phyloP scores from a whole-genome alignment of 2,797 vertebrate species.

The Crotalus adamanteus region DNA sequence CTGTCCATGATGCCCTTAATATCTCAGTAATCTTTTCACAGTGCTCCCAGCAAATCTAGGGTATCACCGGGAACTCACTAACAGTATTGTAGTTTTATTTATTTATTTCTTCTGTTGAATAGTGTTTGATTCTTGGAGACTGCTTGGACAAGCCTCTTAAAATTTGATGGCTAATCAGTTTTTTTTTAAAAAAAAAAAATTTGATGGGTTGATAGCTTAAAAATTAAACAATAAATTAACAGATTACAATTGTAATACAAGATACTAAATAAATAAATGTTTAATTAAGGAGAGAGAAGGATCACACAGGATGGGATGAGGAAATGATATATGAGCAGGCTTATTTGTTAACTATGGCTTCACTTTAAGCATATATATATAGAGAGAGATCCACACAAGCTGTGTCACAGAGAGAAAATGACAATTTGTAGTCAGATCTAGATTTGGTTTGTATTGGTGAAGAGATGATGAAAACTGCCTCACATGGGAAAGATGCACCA shows the following conservation, averaged over 20 bases:
- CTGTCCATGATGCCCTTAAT: background rate
- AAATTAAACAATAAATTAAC: background rate
- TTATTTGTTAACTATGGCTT: background rate
- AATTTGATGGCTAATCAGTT: background rate
- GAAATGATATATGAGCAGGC: background rate
- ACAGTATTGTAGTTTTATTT: background rate
- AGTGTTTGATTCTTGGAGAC: background rate
- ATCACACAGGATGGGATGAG: background rate
- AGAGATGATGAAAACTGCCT: background rate
- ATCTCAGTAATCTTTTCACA: background rate
- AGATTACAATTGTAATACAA: background rate
- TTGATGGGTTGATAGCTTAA: background rate
- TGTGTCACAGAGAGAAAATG: background rate
- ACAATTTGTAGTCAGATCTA: background rate
- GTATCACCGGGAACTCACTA: background rate
- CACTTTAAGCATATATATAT: background rate
- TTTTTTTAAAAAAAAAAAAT: background rate
- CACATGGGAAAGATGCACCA: too few species aligned
- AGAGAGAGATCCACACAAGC: background rate
- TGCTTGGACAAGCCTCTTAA: background rate
- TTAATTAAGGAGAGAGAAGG: background rate
- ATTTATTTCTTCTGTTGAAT: background rate
- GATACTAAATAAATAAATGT: background rate
- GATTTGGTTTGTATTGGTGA: too few species aligned
- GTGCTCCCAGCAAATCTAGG: background rate